Base-by-base conservation (phyloP, 2,888 invertebrate species). In the Molanna angustata region DNA sequence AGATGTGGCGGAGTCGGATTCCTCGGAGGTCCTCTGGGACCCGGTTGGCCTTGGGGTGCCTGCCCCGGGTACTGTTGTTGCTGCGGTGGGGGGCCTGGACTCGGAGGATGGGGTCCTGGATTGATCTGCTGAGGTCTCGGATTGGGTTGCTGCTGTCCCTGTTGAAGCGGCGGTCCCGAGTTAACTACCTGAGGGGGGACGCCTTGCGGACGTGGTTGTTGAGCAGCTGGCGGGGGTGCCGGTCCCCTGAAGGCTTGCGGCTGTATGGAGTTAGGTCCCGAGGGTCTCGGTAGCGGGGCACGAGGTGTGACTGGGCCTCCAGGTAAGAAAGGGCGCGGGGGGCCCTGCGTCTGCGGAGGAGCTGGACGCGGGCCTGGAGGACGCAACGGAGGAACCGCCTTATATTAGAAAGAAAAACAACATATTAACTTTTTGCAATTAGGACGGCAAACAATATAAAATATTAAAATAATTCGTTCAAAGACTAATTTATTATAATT, bases 341-440 rank as follows among this genome's bases (percentile, higher is more conserved):
- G 72, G 69, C 69, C 69, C 63, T 65, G 66, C 65, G 69, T 67
- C 66, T 69, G 67, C 71, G 11, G 17, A 7, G 21, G 13, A 19
- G 14, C 20, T 21, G 37, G 52, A 41, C 67, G 65, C 20, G 63
- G 67, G 41, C 61, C 67, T 16, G 64, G 65, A 4, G 41, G 41
- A 4, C 70, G 72, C 69, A 69, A 68, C 69, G 68, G 73, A 68
- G 70, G 63, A 65, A 69, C 69, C 41, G 49, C 52, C 56, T 56
- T 48, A 31, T 9, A 11, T 11, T 6, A 14, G 14, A 35, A 46
- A 46, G 42, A 35, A 45, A 32, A n/a, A 11, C n/a, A n/a, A n/a
- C n/a, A n/a, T n/a, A n/a, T n/a, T n/a, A n/a, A n/a, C n/a, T n/a
- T n/a, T n/a, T n/a, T n/a, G n/a, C n/a, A n/a, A n/a, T n/a, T n/a